Conservation (phyloP, 2,888 invertebrate species). For the Chironomus riparius region DNA sequence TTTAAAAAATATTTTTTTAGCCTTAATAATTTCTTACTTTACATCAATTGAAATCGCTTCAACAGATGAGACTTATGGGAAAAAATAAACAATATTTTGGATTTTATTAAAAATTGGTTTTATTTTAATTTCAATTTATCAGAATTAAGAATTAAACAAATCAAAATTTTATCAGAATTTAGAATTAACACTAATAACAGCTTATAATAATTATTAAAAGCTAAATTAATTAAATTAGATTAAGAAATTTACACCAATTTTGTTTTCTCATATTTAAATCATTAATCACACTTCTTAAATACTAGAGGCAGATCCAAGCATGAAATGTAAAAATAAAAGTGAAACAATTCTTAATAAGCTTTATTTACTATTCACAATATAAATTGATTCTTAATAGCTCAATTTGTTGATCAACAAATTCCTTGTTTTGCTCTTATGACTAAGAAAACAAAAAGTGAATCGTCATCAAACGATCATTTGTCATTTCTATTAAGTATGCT, state of each 20-base stretch:
- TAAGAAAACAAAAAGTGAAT: neutral
- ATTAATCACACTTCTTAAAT: neutral
- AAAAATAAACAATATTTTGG: neutral
- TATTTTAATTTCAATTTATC: neutral
- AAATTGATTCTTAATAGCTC: slow-evolving; percentile 13
- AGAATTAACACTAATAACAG: too few relatives aligned
- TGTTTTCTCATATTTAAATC: neutral
- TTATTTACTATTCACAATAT: neutral
- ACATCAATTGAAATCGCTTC: too few relatives aligned
- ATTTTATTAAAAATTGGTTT: neutral
- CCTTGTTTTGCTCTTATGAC: neutral
- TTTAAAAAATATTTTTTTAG: too few relatives aligned
- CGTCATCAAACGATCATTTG: slow-evolving; percentile 23
- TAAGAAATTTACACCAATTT: neutral
- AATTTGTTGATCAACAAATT: slow-evolving; percentile 4
- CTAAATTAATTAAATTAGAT: neutral
- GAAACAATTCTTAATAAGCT: too few relatives aligned
- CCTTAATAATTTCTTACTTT: too few relatives aligned
- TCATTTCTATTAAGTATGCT: slow-evolving; percentile 9
- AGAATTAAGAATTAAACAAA: too few relatives aligned
- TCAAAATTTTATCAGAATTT: too few relatives aligned
- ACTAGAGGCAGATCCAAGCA: too few relatives aligned
- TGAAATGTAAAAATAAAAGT: too few relatives aligned
- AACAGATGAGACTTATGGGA: neutral
- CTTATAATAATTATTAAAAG: too few relatives aligned